These are phyloP conservation scores for Ectobius pallidus DNA, from an alignment of 2,888 invertebrate genomes.

Conservation along the genomic window DNA sequence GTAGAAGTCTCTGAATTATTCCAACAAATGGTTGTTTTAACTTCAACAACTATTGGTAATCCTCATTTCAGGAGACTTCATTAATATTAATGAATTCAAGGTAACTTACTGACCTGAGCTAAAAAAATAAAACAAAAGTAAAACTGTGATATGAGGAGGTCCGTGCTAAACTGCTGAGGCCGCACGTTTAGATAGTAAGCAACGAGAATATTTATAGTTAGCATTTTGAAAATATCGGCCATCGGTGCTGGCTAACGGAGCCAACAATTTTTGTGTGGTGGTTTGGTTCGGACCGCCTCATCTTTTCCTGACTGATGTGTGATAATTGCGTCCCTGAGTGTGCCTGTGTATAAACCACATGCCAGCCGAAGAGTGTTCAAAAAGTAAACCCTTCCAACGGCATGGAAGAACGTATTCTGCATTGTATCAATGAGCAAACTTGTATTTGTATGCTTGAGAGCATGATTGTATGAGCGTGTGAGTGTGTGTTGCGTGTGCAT, in stretches of 20 bases:
- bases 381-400: slow-evolving; percentile 49
- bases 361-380: slow-evolving; percentile 48
- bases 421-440: slow-evolving; percentile 49
- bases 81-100: slow-evolving; percentile 29
- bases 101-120: slow-evolving; percentile 46
- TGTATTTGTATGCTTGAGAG: slow-evolving; percentile 33
- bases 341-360: slow-evolving; percentile 47
- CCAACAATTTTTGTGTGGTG: not conserved
- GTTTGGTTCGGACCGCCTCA: slow-evolving; percentile 41
- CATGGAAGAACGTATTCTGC: slow-evolving; percentile 48
- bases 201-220: not conserved
- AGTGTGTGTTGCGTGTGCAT: slow-evolving; percentile 43
- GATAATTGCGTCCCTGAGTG: slow-evolving; percentile 49
- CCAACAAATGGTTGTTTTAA: not conserved
- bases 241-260: not conserved
- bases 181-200: not conserved
- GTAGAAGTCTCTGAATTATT: not conserved
- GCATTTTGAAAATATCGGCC: not conserved
- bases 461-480: slow-evolving; percentile 36
- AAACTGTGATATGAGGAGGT: slow-evolving; percentile 59
- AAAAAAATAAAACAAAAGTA: slow-evolving; percentile 41
- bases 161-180: slow-evolving; percentile 15
- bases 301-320: slow-evolving; percentile 48
- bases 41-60: not conserved
- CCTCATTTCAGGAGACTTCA: slow-evolving; percentile 23